A percentile compares a stretch with the other conserved stretches of the same genome.
These are phyloP conservation scores for Cryptus viduatorius DNA, from an alignment of 2,888 invertebrate genomes.

Conservation along the genomic window DNA sequence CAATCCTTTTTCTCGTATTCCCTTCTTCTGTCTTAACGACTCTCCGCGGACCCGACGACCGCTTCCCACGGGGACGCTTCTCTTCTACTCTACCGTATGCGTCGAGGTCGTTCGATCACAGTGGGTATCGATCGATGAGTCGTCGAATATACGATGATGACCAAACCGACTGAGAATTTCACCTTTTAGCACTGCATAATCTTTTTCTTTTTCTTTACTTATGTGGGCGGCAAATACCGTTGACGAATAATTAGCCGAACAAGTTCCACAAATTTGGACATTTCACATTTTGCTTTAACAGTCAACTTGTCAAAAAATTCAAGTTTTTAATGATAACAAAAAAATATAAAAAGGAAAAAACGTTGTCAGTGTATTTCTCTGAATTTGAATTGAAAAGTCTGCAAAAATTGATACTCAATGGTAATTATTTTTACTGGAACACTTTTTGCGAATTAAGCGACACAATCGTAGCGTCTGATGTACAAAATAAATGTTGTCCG, in stretches of 20 bases:
- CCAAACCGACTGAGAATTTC: conserved; percentile 61
- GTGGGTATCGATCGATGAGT: conserved; percentile 69
- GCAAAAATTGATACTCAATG: too few species aligned
- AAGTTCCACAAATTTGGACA: background rate
- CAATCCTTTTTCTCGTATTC: conserved; percentile 74
- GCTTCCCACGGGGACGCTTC: conserved; percentile 80
- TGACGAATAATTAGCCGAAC: background rate
- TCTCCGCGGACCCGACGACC: conserved; percentile 72
- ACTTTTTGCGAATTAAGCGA: too few species aligned
- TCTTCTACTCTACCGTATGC: conserved; percentile 7
- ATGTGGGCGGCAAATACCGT: conserved; percentile 19
- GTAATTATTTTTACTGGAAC: too few species aligned
- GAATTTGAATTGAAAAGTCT: too few species aligned
- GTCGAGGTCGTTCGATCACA: conserved; percentile 56
- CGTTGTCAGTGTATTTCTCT: too few species aligned
- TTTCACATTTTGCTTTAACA: too few species aligned
- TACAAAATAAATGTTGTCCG: too few species aligned
- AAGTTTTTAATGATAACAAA: too few species aligned
- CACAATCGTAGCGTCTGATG: too few species aligned
- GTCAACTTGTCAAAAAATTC: too few species aligned
- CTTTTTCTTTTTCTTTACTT: conserved; percentile 41
- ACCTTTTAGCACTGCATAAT: conserved; percentile 19
- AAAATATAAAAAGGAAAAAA: too few species aligned
- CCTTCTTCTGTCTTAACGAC: conserved; percentile 77
- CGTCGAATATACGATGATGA: conserved; percentile 59